Percentiles rank a stretch among this genome's conserved stretches.
These are phyloP conservation scores for Anguilla japonica DNA, from an alignment of 2,113 vertebrate species.

Conservation along the genomic window DNA sequence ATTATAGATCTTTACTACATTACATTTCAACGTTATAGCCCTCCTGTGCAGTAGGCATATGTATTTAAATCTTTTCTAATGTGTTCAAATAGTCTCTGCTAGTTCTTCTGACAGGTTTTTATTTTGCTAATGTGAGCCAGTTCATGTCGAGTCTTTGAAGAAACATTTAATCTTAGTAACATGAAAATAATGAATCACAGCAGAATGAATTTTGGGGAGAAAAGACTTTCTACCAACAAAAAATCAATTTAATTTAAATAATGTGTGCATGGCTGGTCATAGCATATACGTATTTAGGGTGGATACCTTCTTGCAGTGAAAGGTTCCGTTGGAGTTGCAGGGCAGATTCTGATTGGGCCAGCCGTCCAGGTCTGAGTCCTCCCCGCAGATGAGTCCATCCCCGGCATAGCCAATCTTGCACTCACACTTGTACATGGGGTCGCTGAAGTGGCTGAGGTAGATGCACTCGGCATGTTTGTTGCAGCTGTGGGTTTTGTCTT, in stretches of 20 bases:
- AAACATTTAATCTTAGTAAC: too few relatives aligned
- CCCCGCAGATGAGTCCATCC: conserved; percentile 90
- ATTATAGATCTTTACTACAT: too few relatives aligned
- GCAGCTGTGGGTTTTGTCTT: conserved; percentile 90
- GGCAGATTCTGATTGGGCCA: conserved; percentile 95
- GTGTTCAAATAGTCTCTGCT: too few relatives aligned
- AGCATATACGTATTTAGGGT: not conserved
- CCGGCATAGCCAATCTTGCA: conserved; percentile 94
- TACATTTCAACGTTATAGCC: too few relatives aligned
- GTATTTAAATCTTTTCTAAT: too few relatives aligned
- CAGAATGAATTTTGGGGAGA: too few relatives aligned
- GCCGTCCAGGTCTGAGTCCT: conserved; percentile 95
- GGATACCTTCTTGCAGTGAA: conserved; percentile 89
- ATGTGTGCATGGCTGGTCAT: not conserved
- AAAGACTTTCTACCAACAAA: too few relatives aligned
- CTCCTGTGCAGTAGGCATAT: too few relatives aligned
- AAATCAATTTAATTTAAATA: not conserved
- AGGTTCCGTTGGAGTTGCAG: conserved; percentile 87
- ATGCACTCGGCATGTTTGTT: conserved; percentile 88
- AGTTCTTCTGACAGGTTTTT: too few relatives aligned
- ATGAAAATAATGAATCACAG: too few relatives aligned
- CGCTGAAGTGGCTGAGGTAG: conserved; percentile 92
- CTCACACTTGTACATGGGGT: conserved; percentile 96
- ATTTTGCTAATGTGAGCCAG: too few relatives aligned
- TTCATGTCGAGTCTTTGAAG: too few relatives aligned